These are phyloP conservation scores for Paedocypris micromegethes DNA, from an alignment of 2,797 vertebrate genomes.

Conservation along the genomic window DNA sequence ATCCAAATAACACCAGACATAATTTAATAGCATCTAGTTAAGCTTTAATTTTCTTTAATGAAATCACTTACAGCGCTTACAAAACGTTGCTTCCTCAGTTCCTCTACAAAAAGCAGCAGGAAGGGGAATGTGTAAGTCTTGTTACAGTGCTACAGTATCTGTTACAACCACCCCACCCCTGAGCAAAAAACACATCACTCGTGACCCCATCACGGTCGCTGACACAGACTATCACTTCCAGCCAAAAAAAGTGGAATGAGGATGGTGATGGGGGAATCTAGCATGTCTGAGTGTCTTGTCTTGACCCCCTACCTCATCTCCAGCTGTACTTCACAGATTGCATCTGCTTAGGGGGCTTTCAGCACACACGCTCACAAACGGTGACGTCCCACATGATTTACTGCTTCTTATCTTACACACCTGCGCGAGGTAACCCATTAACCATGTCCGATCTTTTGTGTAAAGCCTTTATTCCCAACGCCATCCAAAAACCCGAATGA, in stretches of 20 bases:
- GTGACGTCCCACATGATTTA: conserved; percentile 40
- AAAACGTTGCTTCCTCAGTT: no score
- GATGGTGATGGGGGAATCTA: conserved; percentile 7
- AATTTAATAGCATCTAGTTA: no score
- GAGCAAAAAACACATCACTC: conserved; percentile 32
- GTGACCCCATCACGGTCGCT: conserved; percentile 38
- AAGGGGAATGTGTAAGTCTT: not conserved
- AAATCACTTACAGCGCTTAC: no score
- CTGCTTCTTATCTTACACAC: conserved; percentile 40
- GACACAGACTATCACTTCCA: conserved; percentile 23
- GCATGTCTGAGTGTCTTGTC: conserved; percentile 30
- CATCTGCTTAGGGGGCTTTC: conserved; percentile 37
- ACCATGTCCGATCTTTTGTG: conserved; percentile 21
- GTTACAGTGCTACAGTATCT: conserved; percentile 11
- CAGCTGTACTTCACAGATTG: conserved; percentile 42
- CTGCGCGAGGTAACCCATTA: conserved; percentile 46
- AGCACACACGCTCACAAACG: conserved; percentile 14
- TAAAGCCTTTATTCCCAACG: conserved; percentile 21
- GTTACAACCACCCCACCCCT: not conserved
- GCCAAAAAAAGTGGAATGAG: conserved; percentile 17
- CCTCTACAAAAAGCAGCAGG: no score
- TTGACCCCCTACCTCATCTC: conserved; percentile 36
- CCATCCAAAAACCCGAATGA: conserved; percentile 26
- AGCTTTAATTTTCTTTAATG: no score
- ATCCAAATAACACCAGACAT: no score